Evolutionary conservation across 2,113 vertebrate genomes (phyloP).

Genomic region (Oryzias celebensis): DNA sequence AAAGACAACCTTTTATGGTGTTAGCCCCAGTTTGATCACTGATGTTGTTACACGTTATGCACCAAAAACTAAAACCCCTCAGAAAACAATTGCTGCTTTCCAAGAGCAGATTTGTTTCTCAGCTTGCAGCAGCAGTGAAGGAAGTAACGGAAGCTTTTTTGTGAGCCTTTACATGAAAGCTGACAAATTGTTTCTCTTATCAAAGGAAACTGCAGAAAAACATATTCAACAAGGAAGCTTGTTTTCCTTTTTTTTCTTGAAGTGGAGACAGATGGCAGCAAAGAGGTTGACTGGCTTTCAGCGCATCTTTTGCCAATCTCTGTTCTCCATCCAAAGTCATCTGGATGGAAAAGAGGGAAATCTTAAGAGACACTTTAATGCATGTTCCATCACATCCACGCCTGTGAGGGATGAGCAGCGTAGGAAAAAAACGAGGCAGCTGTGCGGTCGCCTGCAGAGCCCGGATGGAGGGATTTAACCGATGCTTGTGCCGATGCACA

Average conservation of each 20-base stretch:
- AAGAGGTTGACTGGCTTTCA: constrained; percentile 60
- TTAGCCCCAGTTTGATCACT: constrained; percentile 21
- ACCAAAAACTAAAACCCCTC: background rate
- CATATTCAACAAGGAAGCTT: constrained; percentile 28
- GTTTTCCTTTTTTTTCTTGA: constrained; percentile 29
- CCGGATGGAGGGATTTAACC: constrained; percentile 5
- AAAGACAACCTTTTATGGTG: constrained; percentile 10
- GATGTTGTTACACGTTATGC: constrained; percentile 6
- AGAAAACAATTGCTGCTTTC: constrained; percentile 11
- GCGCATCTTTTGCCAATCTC: constrained; percentile 32
- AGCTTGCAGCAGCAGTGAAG: constrained; percentile 24
- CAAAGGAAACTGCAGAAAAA: constrained; percentile 41
- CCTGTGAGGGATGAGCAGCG: constrained; percentile 45
- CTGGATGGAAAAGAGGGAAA: constrained; percentile 21
- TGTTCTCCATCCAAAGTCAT: constrained; percentile 28
- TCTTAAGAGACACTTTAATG: constrained; percentile 53
- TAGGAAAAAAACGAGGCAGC: constrained; percentile 49
- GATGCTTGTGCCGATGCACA: constrained; percentile 1
- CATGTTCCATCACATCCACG: constrained; percentile 48
- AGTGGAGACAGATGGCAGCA: constrained; percentile 64
- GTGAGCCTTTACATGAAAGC: constrained; percentile 23
- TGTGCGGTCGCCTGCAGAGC: constrained; percentile 25
- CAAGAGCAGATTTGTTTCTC: constrained; percentile 20
- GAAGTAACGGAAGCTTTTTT: background rate
- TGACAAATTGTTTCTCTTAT: constrained; percentile 23